Evolutionary conservation across 2,113 vertebrate species (phyloP).

Genomic region (Pterocles gutturalis): DNA sequence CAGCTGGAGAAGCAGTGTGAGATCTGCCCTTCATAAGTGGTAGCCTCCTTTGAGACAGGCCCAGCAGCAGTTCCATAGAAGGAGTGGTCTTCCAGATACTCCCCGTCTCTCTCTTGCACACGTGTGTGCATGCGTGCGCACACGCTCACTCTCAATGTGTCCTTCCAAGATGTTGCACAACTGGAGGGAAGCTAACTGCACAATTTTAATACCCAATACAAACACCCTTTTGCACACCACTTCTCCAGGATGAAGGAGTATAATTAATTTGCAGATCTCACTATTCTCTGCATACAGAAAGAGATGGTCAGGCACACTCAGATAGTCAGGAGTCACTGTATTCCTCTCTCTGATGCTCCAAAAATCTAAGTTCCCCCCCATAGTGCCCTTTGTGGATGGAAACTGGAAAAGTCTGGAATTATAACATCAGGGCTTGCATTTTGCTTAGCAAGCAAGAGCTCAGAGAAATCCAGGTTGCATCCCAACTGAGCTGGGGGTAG

Average conservation of each 20-base stretch:
- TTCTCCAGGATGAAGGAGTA: not conserved
- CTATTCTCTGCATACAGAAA: not conserved
- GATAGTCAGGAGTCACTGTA: not conserved
- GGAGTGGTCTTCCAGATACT: not conserved
- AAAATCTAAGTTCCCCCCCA: not conserved
- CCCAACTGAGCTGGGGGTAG: not conserved
- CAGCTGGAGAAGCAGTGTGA: not conserved
- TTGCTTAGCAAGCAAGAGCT: not conserved
- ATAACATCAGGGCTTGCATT: not conserved
- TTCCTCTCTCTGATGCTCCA: not conserved
- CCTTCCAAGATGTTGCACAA: not conserved
- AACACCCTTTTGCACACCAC: not conserved
- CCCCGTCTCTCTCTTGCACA: not conserved
- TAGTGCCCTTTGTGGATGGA: not conserved
- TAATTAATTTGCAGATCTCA: not conserved
- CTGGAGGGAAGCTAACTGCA: not conserved
- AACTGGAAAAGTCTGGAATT: not conserved
- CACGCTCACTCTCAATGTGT: not conserved
- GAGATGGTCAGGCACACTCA: not conserved
- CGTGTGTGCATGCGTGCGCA: accelerated
- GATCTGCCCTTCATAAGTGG: not conserved
- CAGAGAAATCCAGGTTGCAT: not conserved
- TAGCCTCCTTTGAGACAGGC: not conserved
- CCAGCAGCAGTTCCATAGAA: not conserved
- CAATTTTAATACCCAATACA: not conserved